Conservation (phyloP, 2,113 vertebrate species). For the Scophthalmus maximus region DNA sequence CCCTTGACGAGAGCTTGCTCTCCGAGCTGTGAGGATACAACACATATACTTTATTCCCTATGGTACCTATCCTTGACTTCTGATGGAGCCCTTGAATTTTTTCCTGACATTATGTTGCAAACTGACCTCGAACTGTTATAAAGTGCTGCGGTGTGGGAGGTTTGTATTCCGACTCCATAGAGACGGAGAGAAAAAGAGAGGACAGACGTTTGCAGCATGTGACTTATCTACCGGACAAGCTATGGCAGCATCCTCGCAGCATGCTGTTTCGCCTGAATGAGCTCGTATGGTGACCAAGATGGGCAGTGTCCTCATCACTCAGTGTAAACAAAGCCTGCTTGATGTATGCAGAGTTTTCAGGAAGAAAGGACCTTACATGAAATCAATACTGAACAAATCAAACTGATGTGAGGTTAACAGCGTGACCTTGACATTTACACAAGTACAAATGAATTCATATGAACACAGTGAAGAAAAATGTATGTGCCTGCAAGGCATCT, state of each 20-base stretch:
- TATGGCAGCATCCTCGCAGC: conserved; percentile 19
- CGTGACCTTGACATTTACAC: conserved; percentile 42
- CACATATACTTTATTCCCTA: conserved; percentile 47
- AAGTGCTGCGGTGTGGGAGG: background rate
- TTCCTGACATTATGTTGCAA: background rate
- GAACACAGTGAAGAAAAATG: background rate
- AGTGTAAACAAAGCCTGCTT: conserved; percentile 24
- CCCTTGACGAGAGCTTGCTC: conserved; percentile 51
- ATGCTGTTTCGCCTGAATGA: conserved; percentile 24
- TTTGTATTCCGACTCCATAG: background rate
- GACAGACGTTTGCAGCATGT: conserved; percentile 3
- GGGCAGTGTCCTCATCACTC: conserved; percentile 2
- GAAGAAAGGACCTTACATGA: background rate
- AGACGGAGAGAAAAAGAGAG: conserved; percentile 18
- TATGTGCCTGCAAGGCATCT: conserved; percentile 10
- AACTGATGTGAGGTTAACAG: conserved; percentile 12
- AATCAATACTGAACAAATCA: background rate
- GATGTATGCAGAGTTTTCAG: background rate
- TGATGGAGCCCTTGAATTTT: conserved; percentile 32
- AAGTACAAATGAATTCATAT: background rate
- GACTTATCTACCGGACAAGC: conserved; percentile 18
- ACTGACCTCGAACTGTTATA: conserved; percentile 6
- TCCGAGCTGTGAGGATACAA: conserved; percentile 30
- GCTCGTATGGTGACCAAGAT: conserved; percentile 26
- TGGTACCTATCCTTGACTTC: conserved; percentile 6